Conservation (phyloP, 2,113 vertebrate genomes). For the Bettongia penicillata region DNA sequence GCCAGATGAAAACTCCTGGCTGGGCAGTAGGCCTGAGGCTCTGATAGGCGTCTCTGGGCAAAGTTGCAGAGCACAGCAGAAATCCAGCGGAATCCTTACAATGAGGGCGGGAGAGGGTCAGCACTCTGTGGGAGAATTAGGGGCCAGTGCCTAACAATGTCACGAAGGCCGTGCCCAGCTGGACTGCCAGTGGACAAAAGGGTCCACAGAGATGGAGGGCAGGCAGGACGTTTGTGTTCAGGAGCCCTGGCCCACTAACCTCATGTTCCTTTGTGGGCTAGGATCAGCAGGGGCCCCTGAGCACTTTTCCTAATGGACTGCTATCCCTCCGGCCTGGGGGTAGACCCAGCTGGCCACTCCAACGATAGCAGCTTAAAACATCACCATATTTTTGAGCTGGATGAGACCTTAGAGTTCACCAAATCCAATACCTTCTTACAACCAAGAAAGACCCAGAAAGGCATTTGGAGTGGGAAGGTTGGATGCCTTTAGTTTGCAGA, state of each 20-base stretch:
- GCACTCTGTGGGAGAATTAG: conserved; percentile 40
- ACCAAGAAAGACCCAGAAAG: neutral
- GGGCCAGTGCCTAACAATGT: neutral
- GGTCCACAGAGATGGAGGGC: conserved; percentile 30
- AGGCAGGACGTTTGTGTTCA: neutral
- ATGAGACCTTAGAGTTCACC: neutral
- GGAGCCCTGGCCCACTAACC: neutral
- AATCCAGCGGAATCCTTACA: neutral
- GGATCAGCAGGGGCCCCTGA: no score
- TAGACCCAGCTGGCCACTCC: neutral
- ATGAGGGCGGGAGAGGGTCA: conserved; percentile 36
- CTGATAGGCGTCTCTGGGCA: conserved; percentile 39
- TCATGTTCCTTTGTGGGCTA: neutral
- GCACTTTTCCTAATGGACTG: neutral
- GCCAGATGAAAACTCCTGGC: conserved; percentile 44
- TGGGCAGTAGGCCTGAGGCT: neutral
- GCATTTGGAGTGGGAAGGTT: neutral
- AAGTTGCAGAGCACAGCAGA: conserved; percentile 67
- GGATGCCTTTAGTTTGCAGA: neutral
- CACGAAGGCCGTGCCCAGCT: neutral
- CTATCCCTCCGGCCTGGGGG: neutral
- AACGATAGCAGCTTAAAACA: no score
- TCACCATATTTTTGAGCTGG: accelerated
- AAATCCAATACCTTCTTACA: neutral
- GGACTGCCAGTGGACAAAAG: conserved; percentile 60